Percentiles rank a stretch among this genome's conserved stretches.
Evolutionary conservation across 2,888 invertebrate species (phyloP).

Genomic region (Drosophila antonietae): DNA sequence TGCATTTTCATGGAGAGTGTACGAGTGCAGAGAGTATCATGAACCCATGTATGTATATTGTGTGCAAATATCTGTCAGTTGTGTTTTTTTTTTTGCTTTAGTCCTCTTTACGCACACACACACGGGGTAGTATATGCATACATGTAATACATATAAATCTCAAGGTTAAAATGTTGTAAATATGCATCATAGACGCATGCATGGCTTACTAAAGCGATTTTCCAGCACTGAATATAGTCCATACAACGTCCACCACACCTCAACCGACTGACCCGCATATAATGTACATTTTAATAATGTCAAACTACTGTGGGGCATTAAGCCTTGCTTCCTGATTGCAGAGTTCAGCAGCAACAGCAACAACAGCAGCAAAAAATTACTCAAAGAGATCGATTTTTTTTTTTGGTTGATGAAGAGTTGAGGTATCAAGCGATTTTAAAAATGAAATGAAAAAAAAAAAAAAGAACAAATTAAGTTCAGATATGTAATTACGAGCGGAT

Average conservation of each 20-base stretch:
- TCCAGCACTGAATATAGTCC: slow-evolving; percentile 13
- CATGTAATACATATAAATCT: slow-evolving; percentile 60
- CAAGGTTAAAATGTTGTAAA: slow-evolving; percentile 72
- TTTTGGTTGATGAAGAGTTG: not conserved
- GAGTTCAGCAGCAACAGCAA: not conserved
- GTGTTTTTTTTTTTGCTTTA: slow-evolving; percentile 36
- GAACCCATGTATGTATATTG: slow-evolving; percentile 26
- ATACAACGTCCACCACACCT: slow-evolving; percentile 1
- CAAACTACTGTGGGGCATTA: slow-evolving; percentile 57
- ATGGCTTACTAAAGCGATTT: slow-evolving; percentile 55
- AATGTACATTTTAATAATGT: slow-evolving; percentile 62
- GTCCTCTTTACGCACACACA: slow-evolving; percentile 15
- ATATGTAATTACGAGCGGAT: slow-evolving; percentile 8
- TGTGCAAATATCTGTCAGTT: slow-evolving; percentile 50
- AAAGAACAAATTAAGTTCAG: not conserved
- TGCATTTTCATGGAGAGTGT: slow-evolving; percentile 53
- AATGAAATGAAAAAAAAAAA: not conserved
- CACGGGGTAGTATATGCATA: not conserved
- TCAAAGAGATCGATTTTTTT: slow-evolving; percentile 47
- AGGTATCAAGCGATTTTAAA: slow-evolving; percentile 12
- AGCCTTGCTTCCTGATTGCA: slow-evolving; percentile 45
- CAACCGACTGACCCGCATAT: slow-evolving; percentile 45
- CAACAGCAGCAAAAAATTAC: slow-evolving; percentile 6
- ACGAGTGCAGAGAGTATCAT: slow-evolving; percentile 11
- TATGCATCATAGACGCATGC: slow-evolving; percentile 58